Base-by-base conservation (phyloP, 2,797 vertebrate species). In the Sebastes miniatus region DNA sequence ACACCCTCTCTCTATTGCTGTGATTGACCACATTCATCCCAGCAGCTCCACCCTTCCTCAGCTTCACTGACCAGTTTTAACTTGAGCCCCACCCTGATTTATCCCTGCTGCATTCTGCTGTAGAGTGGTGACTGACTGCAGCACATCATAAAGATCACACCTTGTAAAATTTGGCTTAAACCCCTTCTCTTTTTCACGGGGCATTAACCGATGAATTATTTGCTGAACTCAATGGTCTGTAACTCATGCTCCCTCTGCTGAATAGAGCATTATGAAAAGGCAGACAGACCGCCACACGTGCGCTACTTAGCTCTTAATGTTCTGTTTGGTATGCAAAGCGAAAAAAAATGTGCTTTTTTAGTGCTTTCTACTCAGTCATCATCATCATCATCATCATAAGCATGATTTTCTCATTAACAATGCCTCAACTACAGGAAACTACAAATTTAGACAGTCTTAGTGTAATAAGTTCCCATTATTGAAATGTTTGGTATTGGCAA, bases 1-100 rank as follows among this genome's bases (percentile, higher is more conserved):
- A 84, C 88, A 67, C 88, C 88, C 87, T 89, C 78, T 78, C 78
- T 78, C 63, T 74, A 43, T 80, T 57, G 34, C 83, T 81, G 62
- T 87, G 86, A 89, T 87, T 79, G 79, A 92, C 93, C 91, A 90
- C 91, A 92, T 81, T 83, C 50, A 81, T 69, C 71, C 70, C 86
- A 76, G 79, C 88, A 75, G 79, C 88, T 83, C 87, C 91, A 88
- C 91, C 93, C 90, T 74, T 84, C 64, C 82, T 71, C 76, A 72
- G 66, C 72, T 62, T 71, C 72, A 67, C 76, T 76, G 74, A 84
- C 87, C 80, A 84, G 70, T 78, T 88, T 91, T 62, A 86, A 85
- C 77, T 72, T 9, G 50, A 70, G 77, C 66, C 86, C 63, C 85
- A 89, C 90, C 91, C 91, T 81, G 69, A 84, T 85, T 86, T 77